Evolutionary conservation across 2,113 vertebrate genomes (phyloP), one percentile per base, ranked within the genome.

Genomic region (Channa maculata): DNA sequence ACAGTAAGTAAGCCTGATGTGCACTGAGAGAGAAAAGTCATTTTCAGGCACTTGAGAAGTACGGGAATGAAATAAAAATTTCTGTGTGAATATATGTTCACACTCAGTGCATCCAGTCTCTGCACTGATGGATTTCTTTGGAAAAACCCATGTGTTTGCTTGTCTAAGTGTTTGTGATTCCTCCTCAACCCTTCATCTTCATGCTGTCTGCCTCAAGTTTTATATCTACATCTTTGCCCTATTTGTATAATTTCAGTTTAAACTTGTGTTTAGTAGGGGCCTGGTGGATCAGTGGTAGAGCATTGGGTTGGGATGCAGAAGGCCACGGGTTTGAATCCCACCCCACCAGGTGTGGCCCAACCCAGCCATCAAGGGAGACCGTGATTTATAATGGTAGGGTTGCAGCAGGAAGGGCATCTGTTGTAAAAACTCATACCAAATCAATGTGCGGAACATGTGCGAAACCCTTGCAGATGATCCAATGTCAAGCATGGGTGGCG

Each of bases 201-300:
- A 33, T 8, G 3, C 24, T 60, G 57, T 49, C 57, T 61, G 24
- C 43, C 49, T 33, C 13, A 2, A 24, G 57, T n/a, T 60, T 45
- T 5, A 33, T 59, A 79, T 24, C 12, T 11, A 24, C 6, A 0
- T 39, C 71, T 8, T 36, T 34, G 59, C 43, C 45, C 66, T 55
- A 39, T 68, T 79, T 86, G 68, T 61, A 64, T 76, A 65, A 73
- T 65, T 69, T 73, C 37, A 79, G 50, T 36, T 43, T 13, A 75
- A 24, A 52, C 24, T 49, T 79, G n/a, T 71, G 62, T 65, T 82
- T 64, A 67, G 43, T 72, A 58, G 24, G 24, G 24, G 24, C 24
- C 24, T 24, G 24, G 24, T 24, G 24, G 24, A 24, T 24, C 24
- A 24, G 24, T 24, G 24, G 1, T 24, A 24, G 24, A 24, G 24